A percentile compares a stretch with the other conserved stretches of the same genome.
These are phyloP conservation scores for Corythoichthys intestinalis DNA, from an alignment of 2,113 vertebrate species.

Conservation along the genomic window DNA sequence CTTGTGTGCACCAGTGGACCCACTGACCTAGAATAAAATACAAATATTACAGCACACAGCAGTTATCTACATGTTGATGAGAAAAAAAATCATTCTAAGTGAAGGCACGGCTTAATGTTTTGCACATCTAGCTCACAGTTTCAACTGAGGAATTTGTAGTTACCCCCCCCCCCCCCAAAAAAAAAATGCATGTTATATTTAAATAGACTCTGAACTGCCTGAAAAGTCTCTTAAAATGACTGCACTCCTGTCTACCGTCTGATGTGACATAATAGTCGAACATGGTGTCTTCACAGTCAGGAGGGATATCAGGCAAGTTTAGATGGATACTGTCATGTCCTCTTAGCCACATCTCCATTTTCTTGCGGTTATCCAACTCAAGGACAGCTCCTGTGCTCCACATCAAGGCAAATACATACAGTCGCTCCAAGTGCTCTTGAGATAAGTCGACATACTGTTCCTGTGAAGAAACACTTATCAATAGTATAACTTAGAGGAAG, in stretches of 20 bases:
- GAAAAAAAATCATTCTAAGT: background rate
- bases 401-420: constrained; percentile 91
- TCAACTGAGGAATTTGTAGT: background rate
- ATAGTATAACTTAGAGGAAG: background rate
- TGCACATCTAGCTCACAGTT: background rate
- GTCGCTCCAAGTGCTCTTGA: constrained; percentile 77
- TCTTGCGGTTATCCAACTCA: constrained; percentile 80
- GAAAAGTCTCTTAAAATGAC: constrained; percentile 10
- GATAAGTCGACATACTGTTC: constrained; percentile 81
- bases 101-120: background rate
- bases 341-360: constrained; percentile 85
- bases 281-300: constrained; percentile 75
- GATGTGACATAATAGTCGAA: constrained; percentile 86
- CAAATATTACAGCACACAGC: background rate
- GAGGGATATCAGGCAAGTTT: constrained; percentile 75
- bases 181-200: background rate
- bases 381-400: constrained; percentile 90
- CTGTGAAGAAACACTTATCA: constrained; percentile 56
- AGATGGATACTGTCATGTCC: constrained; percentile 61
- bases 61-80: background rate
- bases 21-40: constrained; percentile 76
- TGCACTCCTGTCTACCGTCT: constrained; percentile 72
- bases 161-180: background rate
- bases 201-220: background rate
- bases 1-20: constrained; percentile 82